These are phyloP conservation scores for Melanotaenia maccullochi DNA, from an alignment of 2,797 vertebrate species.

Conservation along the genomic window DNA sequence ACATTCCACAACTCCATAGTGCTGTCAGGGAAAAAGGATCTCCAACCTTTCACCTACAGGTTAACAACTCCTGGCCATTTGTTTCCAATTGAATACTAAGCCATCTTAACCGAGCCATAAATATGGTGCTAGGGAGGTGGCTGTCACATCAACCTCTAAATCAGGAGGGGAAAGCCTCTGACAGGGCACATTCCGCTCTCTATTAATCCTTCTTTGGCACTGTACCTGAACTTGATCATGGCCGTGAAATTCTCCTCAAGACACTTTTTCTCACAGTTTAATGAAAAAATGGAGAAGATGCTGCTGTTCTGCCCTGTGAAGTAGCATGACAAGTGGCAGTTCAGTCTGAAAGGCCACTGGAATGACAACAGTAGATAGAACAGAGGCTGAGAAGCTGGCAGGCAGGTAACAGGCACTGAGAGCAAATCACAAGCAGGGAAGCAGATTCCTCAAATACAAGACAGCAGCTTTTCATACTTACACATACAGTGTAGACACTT, in stretches of 20 bases:
- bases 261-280: constrained; percentile 17
- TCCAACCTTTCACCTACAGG: constrained; percentile 77
- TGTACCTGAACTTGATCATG: constrained; percentile 65
- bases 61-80: constrained; percentile 82
- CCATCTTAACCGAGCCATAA: constrained; percentile 75
- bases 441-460: constrained; percentile 24
- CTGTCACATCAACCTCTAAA: constrained; percentile 72
- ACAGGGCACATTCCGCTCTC: constrained; percentile 76
- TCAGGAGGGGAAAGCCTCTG: constrained; percentile 67
- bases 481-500: constrained; percentile 13
- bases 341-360: constrained; percentile 17
- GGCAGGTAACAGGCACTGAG: constrained; percentile 40
- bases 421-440: constrained; percentile 36
- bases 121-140: constrained; percentile 65
- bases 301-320: constrained; percentile 38
- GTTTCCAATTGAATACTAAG: constrained; percentile 80
- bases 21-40: constrained; percentile 67
- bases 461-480: constrained; percentile 25
- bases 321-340: constrained; percentile 29
- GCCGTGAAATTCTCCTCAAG: constrained; percentile 30
- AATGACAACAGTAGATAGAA: constrained; percentile 45
- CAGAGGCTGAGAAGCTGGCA: constrained; percentile 17
- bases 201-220: constrained; percentile 46
- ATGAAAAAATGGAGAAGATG: constrained; percentile 14
- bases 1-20: constrained; percentile 77